A percentile compares a stretch with the other conserved stretches of the same genome.
Evolutionary conservation across 2,797 vertebrate genomes (phyloP).

Genomic region (Clamator glandarius): DNA sequence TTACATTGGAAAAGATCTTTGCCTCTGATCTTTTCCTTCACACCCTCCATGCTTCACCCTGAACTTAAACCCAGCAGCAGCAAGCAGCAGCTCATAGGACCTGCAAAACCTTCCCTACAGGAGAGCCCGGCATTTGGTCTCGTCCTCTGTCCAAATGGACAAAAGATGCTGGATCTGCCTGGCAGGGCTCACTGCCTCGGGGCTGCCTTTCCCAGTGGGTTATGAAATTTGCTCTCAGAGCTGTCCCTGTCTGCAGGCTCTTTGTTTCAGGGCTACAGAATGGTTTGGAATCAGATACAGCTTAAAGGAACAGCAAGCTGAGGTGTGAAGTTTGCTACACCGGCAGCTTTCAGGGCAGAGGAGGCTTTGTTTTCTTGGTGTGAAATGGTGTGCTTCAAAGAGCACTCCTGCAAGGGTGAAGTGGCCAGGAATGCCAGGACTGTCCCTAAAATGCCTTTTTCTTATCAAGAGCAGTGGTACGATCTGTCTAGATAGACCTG

Average conservation of each 20-base stretch:
- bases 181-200: background rate
- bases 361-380: background rate
- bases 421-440: background rate
- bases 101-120: conserved; percentile 19
- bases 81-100: background rate
- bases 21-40: background rate
- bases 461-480: background rate
- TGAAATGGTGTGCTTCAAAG: background rate
- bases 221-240: conserved; percentile 40
- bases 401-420: background rate
- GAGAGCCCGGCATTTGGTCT: background rate
- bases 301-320: background rate
- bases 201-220: conserved; percentile 20
- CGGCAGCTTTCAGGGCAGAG: background rate
- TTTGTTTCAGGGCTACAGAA: background rate
- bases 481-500: background rate
- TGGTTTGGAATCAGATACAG: background rate
- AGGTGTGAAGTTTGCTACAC: background rate
- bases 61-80: background rate
- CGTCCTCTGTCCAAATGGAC: conserved; percentile 46
- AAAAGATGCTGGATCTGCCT: conserved; percentile 45
- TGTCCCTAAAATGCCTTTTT: background rate
- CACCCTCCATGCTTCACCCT: background rate
- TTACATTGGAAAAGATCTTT: background rate
- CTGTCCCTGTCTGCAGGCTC: conserved; percentile 34